Base-by-base conservation (phyloP, 2,113 vertebrate genomes). In the Lepus americanus region DNA sequence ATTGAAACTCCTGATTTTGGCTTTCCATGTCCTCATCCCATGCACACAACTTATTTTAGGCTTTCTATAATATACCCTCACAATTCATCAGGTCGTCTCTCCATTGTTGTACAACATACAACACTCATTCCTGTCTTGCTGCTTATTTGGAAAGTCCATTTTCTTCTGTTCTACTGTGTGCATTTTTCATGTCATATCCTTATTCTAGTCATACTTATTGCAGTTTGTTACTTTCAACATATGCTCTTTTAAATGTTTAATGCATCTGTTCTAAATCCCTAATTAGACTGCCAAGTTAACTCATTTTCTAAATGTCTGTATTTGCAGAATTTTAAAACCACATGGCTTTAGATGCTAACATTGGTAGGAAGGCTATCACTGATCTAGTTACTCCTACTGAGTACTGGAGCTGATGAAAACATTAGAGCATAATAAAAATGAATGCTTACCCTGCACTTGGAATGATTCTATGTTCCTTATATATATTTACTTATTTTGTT, bases 211-310 rank as follows among this genome's bases (percentile, higher is more conserved):
- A 49, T 36, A 88, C 44, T 29, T 11, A 77, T 82, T 53, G 61
- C 27, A 72, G 74, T 23, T 14, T 93, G 67, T 53, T 88, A 74
- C 31, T 77, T 94, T 78, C 63, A 90, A 92, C 90, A 66, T 77
- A 85, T 49, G 9, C 12, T 66, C 23, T 85, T 31, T 70, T 73
- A 44, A 44, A 44, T 95, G 36, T 63, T 89, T 67, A 72, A 85
- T 80, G 22, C 23, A 49, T 59, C 64, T 92, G 31, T 59, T 53
- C 31, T 31, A 67, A 29, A 19, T 78, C 9, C 10, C 14, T 20
- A 92, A 76, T 22, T 55, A 76, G 29, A 74, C 22, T 83, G 5
- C 23, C 74, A 51, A 92, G 16, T 80, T 66, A 27, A 36, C 63
- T 82, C 31, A 59, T 53, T 83, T 92, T 29, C 6, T 51, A 89